These are phyloP conservation scores for Sinonovacula constricta DNA, from an alignment of 1,140 invertebrate genomes.

Conservation along the genomic window DNA sequence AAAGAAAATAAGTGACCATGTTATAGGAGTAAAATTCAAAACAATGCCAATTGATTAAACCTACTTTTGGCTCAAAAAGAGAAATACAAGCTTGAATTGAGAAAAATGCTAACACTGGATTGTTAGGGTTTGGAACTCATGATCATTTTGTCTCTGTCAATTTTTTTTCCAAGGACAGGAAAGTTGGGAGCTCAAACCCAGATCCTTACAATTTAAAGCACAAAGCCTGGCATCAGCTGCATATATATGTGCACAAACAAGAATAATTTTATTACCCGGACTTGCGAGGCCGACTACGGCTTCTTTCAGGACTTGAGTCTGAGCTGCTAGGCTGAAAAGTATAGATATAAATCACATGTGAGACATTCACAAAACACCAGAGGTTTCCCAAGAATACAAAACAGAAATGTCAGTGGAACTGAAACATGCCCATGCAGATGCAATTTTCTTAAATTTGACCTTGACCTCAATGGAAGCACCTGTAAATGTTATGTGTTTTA, in stretches of 20 bases:
- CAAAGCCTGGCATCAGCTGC: neutral
- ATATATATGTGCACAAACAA: no score
- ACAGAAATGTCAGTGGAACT: no score
- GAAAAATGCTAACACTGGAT: neutral
- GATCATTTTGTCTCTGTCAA: neutral
- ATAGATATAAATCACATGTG: no score
- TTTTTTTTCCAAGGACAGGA: neutral
- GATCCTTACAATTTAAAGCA: neutral
- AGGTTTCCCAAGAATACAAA: no score
- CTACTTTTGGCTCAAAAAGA: neutral
- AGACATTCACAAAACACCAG: no score
- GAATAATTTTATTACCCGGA: conserved; percentile 47
- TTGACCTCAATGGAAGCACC: no score
- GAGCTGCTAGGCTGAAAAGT: conserved; percentile 30
- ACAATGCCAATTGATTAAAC: neutral
- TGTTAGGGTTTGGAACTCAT: neutral
- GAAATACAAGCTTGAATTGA: neutral
- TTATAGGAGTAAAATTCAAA: neutral
- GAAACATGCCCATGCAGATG: no score
- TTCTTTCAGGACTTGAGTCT: conserved; percentile 50
- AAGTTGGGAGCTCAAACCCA: neutral
- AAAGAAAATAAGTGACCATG: neutral
- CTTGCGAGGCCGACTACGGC: conserved; percentile 37
- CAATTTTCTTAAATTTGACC: no score
- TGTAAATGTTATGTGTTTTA: no score